These are phyloP conservation scores for Anadara kagoshimensis DNA, from an alignment of 1,140 invertebrate genomes.

Conservation along the genomic window DNA sequence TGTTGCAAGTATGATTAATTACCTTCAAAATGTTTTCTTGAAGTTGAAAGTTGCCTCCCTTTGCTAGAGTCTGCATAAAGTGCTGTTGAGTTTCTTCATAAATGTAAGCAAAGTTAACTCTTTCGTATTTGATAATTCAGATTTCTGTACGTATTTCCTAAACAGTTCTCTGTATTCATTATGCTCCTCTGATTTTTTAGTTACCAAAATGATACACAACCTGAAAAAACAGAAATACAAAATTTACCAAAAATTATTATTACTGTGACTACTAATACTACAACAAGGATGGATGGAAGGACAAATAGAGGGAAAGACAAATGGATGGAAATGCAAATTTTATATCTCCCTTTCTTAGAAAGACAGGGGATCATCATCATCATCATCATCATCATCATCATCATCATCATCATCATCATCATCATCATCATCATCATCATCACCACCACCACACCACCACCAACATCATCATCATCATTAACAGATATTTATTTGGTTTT, in stretches of 20 bases:
- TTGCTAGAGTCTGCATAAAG: slow-evolving; percentile 83
- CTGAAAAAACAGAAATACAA: slow-evolving; percentile 68
- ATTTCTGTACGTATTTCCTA: slow-evolving; percentile 74
- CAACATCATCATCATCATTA: no score
- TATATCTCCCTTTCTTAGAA: no score
- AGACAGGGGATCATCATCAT: no score
- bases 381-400: no score
- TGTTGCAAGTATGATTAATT: neutral
- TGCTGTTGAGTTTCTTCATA: slow-evolving; percentile 87
- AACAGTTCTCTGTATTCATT: slow-evolving; percentile 72
- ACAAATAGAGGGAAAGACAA: no score
- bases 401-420: no score
- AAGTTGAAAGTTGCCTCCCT: slow-evolving; percentile 38
- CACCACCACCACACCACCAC: no score
- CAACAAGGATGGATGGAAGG: no score
- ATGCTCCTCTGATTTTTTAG: slow-evolving; percentile 77
- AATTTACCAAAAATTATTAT: neutral
- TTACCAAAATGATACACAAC: slow-evolving; percentile 90
- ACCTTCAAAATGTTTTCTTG: neutral
- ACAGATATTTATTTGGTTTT: no score
- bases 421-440: no score
- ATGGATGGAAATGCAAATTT: no score
- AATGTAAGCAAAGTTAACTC: slow-evolving; percentile 90
- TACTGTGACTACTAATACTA: neutral
- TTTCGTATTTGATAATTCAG: slow-evolving; percentile 72